Conservation (phyloP, 2,888 invertebrate species). For the Listrodromus nycthemerus region DNA sequence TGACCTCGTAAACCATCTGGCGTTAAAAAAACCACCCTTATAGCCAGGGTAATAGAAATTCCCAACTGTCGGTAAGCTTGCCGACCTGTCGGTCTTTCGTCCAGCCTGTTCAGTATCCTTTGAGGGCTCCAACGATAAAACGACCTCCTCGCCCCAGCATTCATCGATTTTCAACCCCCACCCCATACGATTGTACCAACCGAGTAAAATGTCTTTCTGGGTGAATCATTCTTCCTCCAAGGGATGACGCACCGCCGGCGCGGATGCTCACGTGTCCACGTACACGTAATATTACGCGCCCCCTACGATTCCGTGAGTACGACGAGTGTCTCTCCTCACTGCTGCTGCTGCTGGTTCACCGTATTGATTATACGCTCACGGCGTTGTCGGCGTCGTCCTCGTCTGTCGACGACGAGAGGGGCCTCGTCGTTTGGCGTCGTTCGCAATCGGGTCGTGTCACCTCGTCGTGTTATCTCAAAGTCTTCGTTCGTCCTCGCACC, state of each 20-base stretch:
- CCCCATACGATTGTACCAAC: slow-evolving; percentile 32
- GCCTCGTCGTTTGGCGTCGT: slow-evolving; percentile 64
- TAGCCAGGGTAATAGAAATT: not conserved
- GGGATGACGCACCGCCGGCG: slow-evolving; percentile 43
- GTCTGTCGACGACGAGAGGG: slow-evolving; percentile 61
- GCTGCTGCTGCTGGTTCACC: slow-evolving; percentile 41
- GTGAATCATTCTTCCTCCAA: slow-evolving; percentile 6
- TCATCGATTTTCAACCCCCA: slow-evolving; percentile 35
- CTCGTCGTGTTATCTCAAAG: slow-evolving; percentile 52
- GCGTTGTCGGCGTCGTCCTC: slow-evolving; percentile 62
- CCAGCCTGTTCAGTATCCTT: slow-evolving; percentile 6
- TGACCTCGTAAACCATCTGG: slow-evolving; percentile 30
- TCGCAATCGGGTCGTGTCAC: slow-evolving; percentile 53
- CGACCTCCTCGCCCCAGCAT: not conserved
- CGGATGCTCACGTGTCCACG: slow-evolving; percentile 19
- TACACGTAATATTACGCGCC: slow-evolving; percentile 33
- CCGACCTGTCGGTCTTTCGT: slow-evolving; percentile 10
- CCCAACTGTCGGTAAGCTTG: slow-evolving; percentile 27
- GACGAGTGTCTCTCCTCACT: slow-evolving; percentile 49
- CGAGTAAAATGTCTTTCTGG: not conserved
- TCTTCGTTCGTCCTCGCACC: slow-evolving; percentile 26
- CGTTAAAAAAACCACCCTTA: slow-evolving; percentile 21
- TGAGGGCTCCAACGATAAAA: slow-evolving; percentile 15
- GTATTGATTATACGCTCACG: slow-evolving; percentile 62
- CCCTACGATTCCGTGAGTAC: slow-evolving; percentile 49